Percentiles rank a stretch among this genome's conserved stretches.
These are phyloP conservation scores for Mesodorylaimus sp. DNA, from an alignment of 2,888 invertebrate genomes.

Conservation along the genomic window DNA sequence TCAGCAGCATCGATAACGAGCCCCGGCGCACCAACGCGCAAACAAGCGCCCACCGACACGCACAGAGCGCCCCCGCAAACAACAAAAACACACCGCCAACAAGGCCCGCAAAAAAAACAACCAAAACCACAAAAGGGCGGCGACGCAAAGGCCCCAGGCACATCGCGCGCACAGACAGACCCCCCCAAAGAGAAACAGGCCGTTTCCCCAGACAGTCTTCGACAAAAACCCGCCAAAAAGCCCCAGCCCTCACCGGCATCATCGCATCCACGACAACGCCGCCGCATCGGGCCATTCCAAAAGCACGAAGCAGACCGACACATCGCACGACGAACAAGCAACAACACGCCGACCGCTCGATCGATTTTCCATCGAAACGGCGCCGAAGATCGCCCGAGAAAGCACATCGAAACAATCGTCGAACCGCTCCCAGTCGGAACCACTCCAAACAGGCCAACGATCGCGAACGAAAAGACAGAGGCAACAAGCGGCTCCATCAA, in stretches of 20 bases:
- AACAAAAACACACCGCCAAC: slow-evolving; percentile 37
- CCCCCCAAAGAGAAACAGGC: no score
- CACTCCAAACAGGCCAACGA: background rate
- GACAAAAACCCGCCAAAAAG: no score
- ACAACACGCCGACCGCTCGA: slow-evolving; percentile 28
- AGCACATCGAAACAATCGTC: slow-evolving; percentile 13
- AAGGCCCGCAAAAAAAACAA: background rate
- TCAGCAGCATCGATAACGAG: slow-evolving; percentile 25
- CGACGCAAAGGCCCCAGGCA: no score
- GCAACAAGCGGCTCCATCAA: slow-evolving; percentile 41
- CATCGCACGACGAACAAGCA: slow-evolving; percentile 41
- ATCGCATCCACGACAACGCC: background rate
- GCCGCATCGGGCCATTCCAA: no score
- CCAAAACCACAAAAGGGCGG: no score
- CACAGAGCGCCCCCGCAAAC: slow-evolving; percentile 38
- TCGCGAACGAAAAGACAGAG: slow-evolving; percentile 38
- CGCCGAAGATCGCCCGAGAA: slow-evolving; percentile 15
- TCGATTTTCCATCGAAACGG: slow-evolving; percentile 16
- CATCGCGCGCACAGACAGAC: no score
- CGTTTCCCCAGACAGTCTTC: no score
- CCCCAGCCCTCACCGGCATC: background rate
- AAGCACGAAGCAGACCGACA: slow-evolving; percentile 39
- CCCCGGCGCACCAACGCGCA: slow-evolving; percentile 33
- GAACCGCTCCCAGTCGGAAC: background rate
- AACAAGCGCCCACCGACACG: slow-evolving; percentile 35